Conservation (phyloP, 1,140 invertebrate species). For the Akabosia matsudoensis region DNA sequence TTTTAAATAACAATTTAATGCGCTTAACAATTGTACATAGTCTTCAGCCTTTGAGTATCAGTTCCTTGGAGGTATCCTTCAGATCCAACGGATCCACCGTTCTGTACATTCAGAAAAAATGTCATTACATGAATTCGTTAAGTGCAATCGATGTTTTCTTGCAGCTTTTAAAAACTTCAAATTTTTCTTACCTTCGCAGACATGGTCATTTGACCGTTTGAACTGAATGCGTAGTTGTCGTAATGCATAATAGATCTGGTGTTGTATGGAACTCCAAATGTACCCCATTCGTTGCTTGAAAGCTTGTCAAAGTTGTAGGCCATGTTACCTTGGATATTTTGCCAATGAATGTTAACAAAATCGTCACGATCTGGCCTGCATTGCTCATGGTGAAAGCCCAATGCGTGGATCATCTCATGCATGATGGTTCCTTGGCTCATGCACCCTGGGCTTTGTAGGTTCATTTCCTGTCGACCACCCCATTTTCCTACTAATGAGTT, state of each 20-base stretch:
- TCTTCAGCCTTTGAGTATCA: background rate
- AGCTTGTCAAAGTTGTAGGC: slow-evolving; percentile 15
- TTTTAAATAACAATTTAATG: no score
- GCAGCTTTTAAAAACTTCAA: background rate
- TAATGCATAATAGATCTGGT: slow-evolving; percentile 8
- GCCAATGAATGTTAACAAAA: slow-evolving; percentile 3
- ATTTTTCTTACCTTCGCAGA: slow-evolving; percentile 20
- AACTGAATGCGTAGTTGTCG: slow-evolving; percentile 9
- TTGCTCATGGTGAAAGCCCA: slow-evolving; percentile 7
- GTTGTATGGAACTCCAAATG: slow-evolving; percentile 20
- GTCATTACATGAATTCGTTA: background rate
- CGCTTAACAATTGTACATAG: slow-evolving; percentile 4
- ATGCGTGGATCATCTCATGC: slow-evolving; percentile 21
- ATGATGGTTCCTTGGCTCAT: background rate
- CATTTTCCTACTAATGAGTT: background rate
- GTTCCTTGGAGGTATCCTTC: background rate
- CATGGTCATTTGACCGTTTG: background rate
- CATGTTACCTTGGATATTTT: slow-evolving; percentile 5
- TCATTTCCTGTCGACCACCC: background rate
- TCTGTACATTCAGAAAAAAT: background rate
- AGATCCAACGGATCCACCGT: background rate
- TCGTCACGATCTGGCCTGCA: background rate
- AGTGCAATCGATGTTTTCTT: background rate
- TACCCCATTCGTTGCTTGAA: background rate
- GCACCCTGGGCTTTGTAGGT: slow-evolving; percentile 7